Percentiles rank a stretch among this genome's conserved stretches.
phyloP scores from a whole-genome alignment of 1,140 invertebrate species.

The Platyscapa corneri region DNA sequence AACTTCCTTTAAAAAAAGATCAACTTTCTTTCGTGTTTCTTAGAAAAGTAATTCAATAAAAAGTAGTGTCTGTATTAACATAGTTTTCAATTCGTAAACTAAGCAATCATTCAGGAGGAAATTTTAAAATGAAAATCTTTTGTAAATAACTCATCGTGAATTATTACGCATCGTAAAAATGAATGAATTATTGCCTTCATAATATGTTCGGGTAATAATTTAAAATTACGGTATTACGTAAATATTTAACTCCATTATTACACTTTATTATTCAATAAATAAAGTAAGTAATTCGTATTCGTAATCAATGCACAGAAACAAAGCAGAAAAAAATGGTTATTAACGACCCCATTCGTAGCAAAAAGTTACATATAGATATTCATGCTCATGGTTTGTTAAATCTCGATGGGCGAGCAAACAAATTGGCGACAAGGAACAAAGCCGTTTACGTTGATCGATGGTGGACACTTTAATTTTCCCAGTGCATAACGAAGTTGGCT shows the following conservation, averaged over 20 bases:
- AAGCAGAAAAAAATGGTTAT: neutral
- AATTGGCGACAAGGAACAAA: conserved; percentile 45
- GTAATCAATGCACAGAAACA: neutral
- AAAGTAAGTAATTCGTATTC: neutral
- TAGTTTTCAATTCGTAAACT: neutral
- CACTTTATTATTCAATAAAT: neutral
- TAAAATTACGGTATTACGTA: conserved; percentile 4
- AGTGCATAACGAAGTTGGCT: conserved; percentile 27
- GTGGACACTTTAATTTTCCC: conserved; percentile 49
- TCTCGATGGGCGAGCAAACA: conserved; percentile 27
- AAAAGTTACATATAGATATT: neutral
- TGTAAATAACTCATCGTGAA: conserved; percentile 9
- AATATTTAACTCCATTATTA: conserved; percentile 13
- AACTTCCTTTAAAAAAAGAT: neutral
- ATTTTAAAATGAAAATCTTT: neutral
- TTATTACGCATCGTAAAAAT: conserved; percentile 8
- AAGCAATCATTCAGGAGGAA: neutral
- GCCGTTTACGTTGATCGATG: conserved; percentile 48
- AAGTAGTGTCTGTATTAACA: neutral
- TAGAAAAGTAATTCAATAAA: neutral
- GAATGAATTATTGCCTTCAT: conserved; percentile 1
- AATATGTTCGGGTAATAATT: neutral
- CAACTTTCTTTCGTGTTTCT: neutral
- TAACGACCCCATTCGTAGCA: neutral
- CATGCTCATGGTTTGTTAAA: conserved; percentile 7